Evolutionary conservation across 1,140 invertebrate species (phyloP).

Genomic region (Patella vulgata): DNA sequence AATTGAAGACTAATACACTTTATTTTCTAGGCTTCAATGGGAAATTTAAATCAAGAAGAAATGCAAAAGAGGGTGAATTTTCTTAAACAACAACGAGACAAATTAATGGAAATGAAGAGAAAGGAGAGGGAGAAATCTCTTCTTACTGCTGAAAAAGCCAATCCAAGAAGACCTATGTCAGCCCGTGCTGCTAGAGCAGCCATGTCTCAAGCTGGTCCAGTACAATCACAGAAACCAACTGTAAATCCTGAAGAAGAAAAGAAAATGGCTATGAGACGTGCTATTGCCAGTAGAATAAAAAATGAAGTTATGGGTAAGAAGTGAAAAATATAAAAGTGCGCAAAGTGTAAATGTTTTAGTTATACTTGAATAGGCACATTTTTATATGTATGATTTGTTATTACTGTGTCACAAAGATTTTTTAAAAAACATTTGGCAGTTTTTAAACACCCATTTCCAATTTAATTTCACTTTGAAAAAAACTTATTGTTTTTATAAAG

Average conservation of each 20-base stretch:
- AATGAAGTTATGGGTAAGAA: conserved; percentile 76
- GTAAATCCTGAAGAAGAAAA: conserved; percentile 62
- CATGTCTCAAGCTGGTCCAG: conserved; percentile 62
- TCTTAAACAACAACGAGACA: conserved; percentile 86
- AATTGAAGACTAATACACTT: neutral
- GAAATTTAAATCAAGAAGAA: conserved; percentile 71
- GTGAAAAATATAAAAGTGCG: conserved; percentile 13
- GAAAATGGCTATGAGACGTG: conserved; percentile 79
- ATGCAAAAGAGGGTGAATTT: conserved; percentile 84
- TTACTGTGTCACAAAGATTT: no score
- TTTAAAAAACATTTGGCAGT: no score
- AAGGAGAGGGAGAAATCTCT: conserved; percentile 83
- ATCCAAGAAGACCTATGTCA: conserved; percentile 73
- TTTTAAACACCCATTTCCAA: no score
- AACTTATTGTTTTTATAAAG: no score
- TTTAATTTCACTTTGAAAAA: no score
- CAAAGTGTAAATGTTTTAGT: no score
- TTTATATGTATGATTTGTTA: no score
- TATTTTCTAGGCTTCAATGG: conserved; percentile 40
- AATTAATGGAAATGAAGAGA: conserved; percentile 87
- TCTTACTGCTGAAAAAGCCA: conserved; percentile 39
- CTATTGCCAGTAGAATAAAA: conserved; percentile 83
- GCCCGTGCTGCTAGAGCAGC: conserved; percentile 76
- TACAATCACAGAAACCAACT: conserved; percentile 48
- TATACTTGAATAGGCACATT: no score